Evolutionary conservation across 2,113 vertebrate species (phyloP).

Genomic region (Microcebus griseorufus): DNA sequence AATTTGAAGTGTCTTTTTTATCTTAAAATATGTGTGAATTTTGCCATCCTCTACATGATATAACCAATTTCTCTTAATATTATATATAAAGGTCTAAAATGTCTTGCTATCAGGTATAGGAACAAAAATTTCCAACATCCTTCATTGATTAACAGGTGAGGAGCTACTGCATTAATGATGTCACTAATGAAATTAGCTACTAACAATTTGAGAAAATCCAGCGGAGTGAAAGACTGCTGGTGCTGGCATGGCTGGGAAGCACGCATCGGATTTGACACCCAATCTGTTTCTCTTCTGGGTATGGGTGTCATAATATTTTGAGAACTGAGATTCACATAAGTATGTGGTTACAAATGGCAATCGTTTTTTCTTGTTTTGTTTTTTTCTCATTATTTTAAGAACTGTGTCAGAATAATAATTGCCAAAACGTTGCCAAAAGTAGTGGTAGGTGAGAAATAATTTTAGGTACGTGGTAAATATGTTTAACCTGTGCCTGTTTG

Average conservation of each 20-base stretch:
- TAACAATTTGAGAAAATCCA: not conserved
- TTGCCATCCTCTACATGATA: not conserved
- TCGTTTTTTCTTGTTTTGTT: not conserved
- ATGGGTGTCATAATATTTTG: constrained; percentile 39
- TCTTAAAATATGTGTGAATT: not conserved
- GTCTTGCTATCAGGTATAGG: not conserved
- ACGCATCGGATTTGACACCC: not conserved
- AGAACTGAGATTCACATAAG: not conserved
- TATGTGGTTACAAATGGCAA: not conserved
- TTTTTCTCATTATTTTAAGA: constrained; percentile 1
- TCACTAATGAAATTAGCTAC: constrained; percentile 16
- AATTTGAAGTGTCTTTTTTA: not conserved
- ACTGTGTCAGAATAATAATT: constrained; percentile 18
- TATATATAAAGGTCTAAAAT: not conserved
- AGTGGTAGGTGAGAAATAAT: not conserved
- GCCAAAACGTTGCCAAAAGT: constrained; percentile 12
- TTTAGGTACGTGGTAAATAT: not conserved
- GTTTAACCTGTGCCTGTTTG: not conserved
- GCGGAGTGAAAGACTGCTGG: not conserved
- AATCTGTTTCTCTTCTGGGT: not conserved
- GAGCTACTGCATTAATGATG: not conserved
- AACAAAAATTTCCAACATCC: not conserved
- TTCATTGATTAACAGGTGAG: not conserved
- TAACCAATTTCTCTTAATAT: not conserved
- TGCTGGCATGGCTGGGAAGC: not conserved